Conservation (phyloP, 2,888 invertebrate genomes). For the Julus scandinavius region DNA sequence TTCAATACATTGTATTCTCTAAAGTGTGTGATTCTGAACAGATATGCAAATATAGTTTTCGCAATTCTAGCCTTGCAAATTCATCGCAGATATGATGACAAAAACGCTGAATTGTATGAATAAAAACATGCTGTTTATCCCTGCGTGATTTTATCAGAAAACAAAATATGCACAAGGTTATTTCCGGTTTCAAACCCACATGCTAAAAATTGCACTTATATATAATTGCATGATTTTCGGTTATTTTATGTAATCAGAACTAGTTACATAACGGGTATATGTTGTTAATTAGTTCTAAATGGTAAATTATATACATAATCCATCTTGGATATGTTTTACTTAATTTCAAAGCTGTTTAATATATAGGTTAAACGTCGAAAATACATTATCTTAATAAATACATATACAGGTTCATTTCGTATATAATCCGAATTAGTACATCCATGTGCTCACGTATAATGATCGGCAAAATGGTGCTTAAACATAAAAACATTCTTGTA, state of each 20-base stretch:
- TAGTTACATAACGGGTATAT: not conserved
- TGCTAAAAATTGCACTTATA: not conserved
- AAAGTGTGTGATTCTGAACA: not conserved
- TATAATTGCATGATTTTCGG: not conserved
- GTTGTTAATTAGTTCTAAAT: no score
- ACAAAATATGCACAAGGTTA: not conserved
- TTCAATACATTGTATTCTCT: not conserved
- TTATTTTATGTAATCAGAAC: not conserved
- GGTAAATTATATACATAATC: no score
- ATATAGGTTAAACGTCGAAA: no score
- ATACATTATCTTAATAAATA: no score
- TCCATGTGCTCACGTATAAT: no score
- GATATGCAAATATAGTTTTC: not conserved
- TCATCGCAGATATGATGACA: not conserved
- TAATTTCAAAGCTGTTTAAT: no score
- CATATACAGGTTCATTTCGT: no score
- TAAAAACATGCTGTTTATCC: not conserved
- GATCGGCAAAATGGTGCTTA: no score
- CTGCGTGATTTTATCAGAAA: not conserved
- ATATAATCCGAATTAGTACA: no score
- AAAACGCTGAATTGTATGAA: not conserved
- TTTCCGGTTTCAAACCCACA: conserved; percentile 16
- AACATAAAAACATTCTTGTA: no score
- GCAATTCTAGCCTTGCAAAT: not conserved
- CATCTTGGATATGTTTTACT: not conserved